Percentiles rank a stretch among this genome's conserved stretches.
phyloP scores from a whole-genome alignment of 2,888 invertebrate genomes.

The Tiphia femorata region DNA sequence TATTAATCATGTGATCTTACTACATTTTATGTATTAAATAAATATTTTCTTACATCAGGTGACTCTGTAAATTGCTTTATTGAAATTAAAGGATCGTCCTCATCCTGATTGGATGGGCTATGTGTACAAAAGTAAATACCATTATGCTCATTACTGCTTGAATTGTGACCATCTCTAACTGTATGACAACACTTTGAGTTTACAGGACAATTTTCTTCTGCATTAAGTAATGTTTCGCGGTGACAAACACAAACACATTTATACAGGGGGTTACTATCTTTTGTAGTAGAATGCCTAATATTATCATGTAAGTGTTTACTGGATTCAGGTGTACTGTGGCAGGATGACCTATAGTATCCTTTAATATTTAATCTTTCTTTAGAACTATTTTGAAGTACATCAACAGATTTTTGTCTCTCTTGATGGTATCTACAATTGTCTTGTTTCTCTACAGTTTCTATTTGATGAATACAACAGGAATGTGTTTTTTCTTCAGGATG shows the following conservation, averaged over 20 bases:
- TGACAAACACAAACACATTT: conserved; percentile 26
- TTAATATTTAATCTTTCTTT: conserved; percentile 29
- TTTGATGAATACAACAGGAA: conserved; percentile 43
- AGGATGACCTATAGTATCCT: conserved; percentile 19
- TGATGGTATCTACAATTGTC: conserved; percentile 29
- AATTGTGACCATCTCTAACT: conserved; percentile 9
- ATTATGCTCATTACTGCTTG: conserved; percentile 10
- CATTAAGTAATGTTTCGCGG: conserved; percentile 19
- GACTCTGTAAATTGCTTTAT: conserved; percentile 35
- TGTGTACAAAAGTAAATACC: conserved; percentile 26
- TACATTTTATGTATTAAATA: no score
- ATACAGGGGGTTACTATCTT: conserved; percentile 17
- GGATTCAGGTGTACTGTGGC: conserved; percentile 12
- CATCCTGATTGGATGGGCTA: conserved; percentile 34
- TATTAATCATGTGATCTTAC: background rate
- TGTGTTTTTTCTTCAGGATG: conserved; percentile 36
- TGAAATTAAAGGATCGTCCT: conserved; percentile 45
- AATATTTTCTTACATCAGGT: conserved; percentile 52
- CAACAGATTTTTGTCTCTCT: conserved; percentile 19
- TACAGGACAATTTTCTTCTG: conserved; percentile 27
- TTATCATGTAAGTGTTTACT: conserved; percentile 27
- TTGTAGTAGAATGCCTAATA: background rate
- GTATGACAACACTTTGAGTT: conserved; percentile 37
- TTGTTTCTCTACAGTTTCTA: conserved; percentile 30
- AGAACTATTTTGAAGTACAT: conserved; percentile 19